A percentile compares a stretch with the other conserved stretches of the same genome.
phyloP scores from a whole-genome alignment of 2,888 invertebrate species.

The Mesodorylaimus sp. region DNA sequence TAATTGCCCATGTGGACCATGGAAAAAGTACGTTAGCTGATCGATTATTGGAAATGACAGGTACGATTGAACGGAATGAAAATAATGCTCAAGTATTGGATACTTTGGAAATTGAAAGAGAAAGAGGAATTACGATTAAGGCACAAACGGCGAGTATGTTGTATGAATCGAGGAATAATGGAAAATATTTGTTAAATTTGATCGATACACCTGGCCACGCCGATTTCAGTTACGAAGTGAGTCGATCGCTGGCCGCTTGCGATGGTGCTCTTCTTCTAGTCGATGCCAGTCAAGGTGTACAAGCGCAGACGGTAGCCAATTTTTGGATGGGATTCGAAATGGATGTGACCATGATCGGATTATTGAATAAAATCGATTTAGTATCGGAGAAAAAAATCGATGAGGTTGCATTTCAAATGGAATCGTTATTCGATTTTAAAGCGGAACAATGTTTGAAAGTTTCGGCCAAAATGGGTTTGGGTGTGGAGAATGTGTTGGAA shows the following conservation, averaged over 20 bases:
- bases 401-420: slow-evolving; percentile 55
- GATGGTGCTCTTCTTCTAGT: slow-evolving; percentile 84
- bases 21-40: slow-evolving; percentile 84
- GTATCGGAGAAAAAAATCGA: slow-evolving; percentile 71
- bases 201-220: slow-evolving; percentile 96
- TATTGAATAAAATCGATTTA: slow-evolving; percentile 91
- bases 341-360: slow-evolving; percentile 53
- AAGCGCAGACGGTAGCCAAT: slow-evolving; percentile 94
- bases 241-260: slow-evolving; percentile 71
- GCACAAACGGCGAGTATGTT: slow-evolving; percentile 81
- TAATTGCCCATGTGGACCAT: slow-evolving; percentile 97
- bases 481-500: slow-evolving; percentile 55
- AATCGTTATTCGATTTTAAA: slow-evolving; percentile 60
- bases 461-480: slow-evolving; percentile 77
- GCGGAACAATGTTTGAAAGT: slow-evolving; percentile 53
- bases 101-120: slow-evolving; percentile 14
- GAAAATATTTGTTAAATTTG: slow-evolving; percentile 60
- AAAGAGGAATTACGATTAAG: slow-evolving; percentile 77
- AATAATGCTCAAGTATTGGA: slow-evolving; percentile 15
- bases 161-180: slow-evolving; percentile 40
- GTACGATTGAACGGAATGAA: slow-evolving; percentile 30
- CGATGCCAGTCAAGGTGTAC: slow-evolving; percentile 71
- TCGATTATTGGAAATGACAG: slow-evolving; percentile 74
- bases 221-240: slow-evolving; percentile 87
- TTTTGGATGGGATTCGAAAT: slow-evolving; percentile 69